Conservation (phyloP, 2,113 vertebrate genomes). For the Dipodomys ordii region DNA sequence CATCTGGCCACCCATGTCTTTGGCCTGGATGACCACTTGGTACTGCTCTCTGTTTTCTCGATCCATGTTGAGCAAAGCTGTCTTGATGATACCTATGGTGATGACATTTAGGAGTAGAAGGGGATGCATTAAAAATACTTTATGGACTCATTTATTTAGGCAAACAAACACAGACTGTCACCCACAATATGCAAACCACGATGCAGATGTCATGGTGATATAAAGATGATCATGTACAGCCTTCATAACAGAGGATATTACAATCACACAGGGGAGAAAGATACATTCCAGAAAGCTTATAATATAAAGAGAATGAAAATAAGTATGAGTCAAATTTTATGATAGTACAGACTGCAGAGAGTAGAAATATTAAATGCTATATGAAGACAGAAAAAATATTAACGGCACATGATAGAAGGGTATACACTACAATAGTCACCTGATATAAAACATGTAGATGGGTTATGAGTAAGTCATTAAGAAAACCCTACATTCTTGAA, state of each 20-base stretch:
- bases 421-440: background rate
- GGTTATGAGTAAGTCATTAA: background rate
- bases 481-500: slow-evolving; percentile 32
- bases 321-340: background rate
- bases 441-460: background rate
- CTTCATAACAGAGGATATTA: slow-evolving; percentile 47
- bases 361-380: background rate
- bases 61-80: slow-evolving; percentile 96
- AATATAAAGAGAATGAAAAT: slow-evolving; percentile 6
- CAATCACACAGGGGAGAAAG: background rate
- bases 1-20: slow-evolving; percentile 99
- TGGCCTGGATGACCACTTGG: slow-evolving; percentile 98
- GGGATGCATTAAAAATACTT: slow-evolving; percentile 46
- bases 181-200: slow-evolving; percentile 8
- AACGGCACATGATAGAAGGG: background rate
- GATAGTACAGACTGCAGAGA: background rate
- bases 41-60: slow-evolving; percentile 95
- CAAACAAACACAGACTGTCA: slow-evolving; percentile 62
- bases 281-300: background rate
- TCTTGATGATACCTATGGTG: slow-evolving; percentile 94
- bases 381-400: background rate
- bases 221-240: slow-evolving; percentile 17
- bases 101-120: slow-evolving; percentile 73
- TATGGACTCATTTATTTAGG: slow-evolving; percentile 71
- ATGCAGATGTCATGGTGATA: slow-evolving; percentile 38